A percentile compares a stretch with the other conserved stretches of the same genome.
Conservation (phyloP, 2,113 vertebrate species). For the Phyllostomus hastatus region DNA sequence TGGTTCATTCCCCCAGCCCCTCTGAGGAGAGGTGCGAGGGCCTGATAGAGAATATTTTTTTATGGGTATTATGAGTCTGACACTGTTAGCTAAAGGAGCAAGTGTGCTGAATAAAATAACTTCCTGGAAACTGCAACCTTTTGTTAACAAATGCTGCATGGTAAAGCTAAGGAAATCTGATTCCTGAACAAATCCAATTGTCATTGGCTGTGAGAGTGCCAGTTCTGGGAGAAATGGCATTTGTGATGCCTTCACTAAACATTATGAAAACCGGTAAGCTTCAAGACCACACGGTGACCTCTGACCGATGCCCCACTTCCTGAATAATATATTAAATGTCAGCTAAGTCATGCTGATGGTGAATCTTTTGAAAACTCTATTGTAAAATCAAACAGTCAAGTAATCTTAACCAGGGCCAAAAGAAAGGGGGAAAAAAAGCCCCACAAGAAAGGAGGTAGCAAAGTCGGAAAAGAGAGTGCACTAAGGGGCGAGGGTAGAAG, state of each 20-base stretch:
- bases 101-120: slow-evolving; percentile 1
- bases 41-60: neutral
- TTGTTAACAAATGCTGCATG: slow-evolving; percentile 38
- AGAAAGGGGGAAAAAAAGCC: neutral
- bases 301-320: slow-evolving; percentile 27
- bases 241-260: slow-evolving; percentile 57
- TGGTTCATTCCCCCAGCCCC: neutral
- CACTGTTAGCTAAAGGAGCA: neutral
- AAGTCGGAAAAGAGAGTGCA: neutral
- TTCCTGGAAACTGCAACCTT: slow-evolving; percentile 9
- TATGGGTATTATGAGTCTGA: neutral
- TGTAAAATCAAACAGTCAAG: slow-evolving; percentile 38
- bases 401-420: neutral
- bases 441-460: neutral
- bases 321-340: slow-evolving; percentile 64
- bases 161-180: slow-evolving; percentile 41
- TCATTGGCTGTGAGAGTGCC: neutral
- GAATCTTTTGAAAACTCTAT: slow-evolving; percentile 46
- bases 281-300: slow-evolving; percentile 53
- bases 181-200: slow-evolving; percentile 58
- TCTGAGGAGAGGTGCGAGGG: neutral
- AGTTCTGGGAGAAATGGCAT: slow-evolving; percentile 53
- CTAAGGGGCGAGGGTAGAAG: neutral
- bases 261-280: slow-evolving; percentile 60
- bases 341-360: slow-evolving; percentile 39